Base-by-base conservation (phyloP, 2,113 vertebrate species). In the Phalacrocorax pelagicus region DNA sequence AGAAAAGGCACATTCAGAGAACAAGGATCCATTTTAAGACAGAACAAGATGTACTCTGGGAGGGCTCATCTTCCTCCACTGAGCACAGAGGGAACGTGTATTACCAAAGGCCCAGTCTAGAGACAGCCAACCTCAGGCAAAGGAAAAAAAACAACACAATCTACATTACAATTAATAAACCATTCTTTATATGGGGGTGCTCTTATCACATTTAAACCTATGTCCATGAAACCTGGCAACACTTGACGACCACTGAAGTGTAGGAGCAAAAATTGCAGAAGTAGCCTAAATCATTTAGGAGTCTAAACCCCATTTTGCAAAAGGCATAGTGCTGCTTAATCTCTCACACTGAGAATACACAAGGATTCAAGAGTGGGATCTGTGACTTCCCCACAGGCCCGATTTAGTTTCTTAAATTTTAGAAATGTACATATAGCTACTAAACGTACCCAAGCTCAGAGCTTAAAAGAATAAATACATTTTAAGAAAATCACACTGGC, bases 391-490 rank as follows among this genome's bases (percentile, higher is more conserved):
- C 38, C 19, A 47, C 32, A 4, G 3, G 10, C 7, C 19, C 63
- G 29, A 42, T 79, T 34, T 19, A 84, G 12, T 20, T 49, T 79
- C 30, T 49, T 20, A 30, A 11, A 36, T 47, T 75, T 62, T 40
- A 57, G 29, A 83, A 54, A 52, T 0, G 1, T 5, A 55, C 7
- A 16, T 0, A 0, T 9, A 27, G 75, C 83, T 88, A 61, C 34
- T 83, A 81, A 73, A 32, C 1, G 8, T 38, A 70, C 19, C 8
- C 54, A 42, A 88, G 66, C 6, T 36, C 1, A 8, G 24, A 95
- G 26, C 16, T 79, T 44, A 58, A 58, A 86, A 42, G 4, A 67
- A 51, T 27, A 58, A 54, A 46, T 20, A 24, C 7, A 29, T n/a
- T 44, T 44, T 46, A 46, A 36, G 30, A 12, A 17, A 90, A 49